phyloP scores from a whole-genome alignment of 2,888 invertebrate genomes.

The Phyllotreta cruciferae region DNA sequence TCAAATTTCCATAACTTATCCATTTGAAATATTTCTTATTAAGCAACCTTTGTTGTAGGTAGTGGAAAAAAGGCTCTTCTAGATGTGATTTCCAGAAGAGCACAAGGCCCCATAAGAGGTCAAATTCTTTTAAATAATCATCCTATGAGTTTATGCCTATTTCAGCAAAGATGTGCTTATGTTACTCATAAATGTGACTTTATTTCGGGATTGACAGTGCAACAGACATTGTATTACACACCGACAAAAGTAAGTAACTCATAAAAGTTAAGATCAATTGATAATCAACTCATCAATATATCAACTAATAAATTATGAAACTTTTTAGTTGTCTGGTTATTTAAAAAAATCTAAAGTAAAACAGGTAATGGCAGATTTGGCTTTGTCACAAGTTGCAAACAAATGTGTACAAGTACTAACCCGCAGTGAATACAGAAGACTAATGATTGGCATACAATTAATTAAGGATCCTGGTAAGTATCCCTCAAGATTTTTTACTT shows the following conservation, averaged over 20 bases:
- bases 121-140: slow-evolving; percentile 90
- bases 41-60: slow-evolving; percentile 63
- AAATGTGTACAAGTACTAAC: slow-evolving; percentile 84
- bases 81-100: slow-evolving; percentile 87
- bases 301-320: neutral
- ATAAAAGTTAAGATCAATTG: neutral
- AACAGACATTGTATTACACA: slow-evolving; percentile 83
- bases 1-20: no score
- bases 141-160: slow-evolving; percentile 79
- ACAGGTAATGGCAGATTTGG: slow-evolving; percentile 92
- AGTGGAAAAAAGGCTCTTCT: slow-evolving; percentile 94
- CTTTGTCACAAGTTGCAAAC: slow-evolving; percentile 88
- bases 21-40: no score
- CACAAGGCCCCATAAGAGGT: slow-evolving; percentile 83
- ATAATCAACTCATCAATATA: neutral
- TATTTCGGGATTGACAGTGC: slow-evolving; percentile 85
- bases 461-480: slow-evolving; percentile 87
- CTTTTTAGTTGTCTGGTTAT: slow-evolving; percentile 63
- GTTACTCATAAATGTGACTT: slow-evolving; percentile 87
- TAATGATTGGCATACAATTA: slow-evolving; percentile 91
- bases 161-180: slow-evolving; percentile 86
- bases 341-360: slow-evolving; percentile 85
- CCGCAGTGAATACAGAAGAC: slow-evolving; percentile 86
- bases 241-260: slow-evolving; percentile 71
- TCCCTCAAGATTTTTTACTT: no score